A percentile compares a stretch with the other conserved stretches of the same genome.
Evolutionary conservation across 2,113 vertebrate genomes (phyloP).

Genomic region (Gobio gobio): DNA sequence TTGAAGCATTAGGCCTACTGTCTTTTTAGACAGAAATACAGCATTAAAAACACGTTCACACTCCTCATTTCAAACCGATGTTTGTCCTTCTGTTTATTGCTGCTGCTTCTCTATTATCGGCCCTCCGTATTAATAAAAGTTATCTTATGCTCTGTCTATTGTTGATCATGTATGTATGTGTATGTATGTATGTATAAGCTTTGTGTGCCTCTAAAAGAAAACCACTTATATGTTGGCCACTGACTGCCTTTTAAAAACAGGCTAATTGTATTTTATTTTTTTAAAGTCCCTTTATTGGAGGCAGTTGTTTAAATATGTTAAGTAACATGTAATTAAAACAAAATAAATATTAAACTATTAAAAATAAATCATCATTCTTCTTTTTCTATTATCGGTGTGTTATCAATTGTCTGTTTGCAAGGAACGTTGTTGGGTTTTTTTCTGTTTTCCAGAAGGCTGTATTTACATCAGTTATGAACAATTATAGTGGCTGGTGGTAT

Average conservation of each 20-base stretch:
- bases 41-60: slow-evolving; percentile 32
- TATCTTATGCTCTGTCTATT: slow-evolving; percentile 44
- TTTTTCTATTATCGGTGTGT: slow-evolving; percentile 25
- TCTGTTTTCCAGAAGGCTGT: neutral
- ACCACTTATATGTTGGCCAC: slow-evolving; percentile 74
- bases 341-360: slow-evolving; percentile 76
- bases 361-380: slow-evolving; percentile 41
- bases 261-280: slow-evolving; percentile 80
- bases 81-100: slow-evolving; percentile 28
- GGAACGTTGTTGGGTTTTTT: too few species aligned
- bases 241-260: slow-evolving; percentile 79
- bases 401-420: neutral
- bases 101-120: slow-evolving; percentile 36
- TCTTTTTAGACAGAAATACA: slow-evolving; percentile 14
- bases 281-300: slow-evolving; percentile 78
- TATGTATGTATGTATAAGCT: slow-evolving; percentile 54
- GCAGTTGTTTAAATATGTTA: slow-evolving; percentile 83
- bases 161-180: slow-evolving; percentile 48
- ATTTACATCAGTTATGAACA: neutral
- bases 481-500: neutral
- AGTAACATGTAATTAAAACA: slow-evolving; percentile 85
- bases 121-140: slow-evolving; percentile 30
- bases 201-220: slow-evolving; percentile 58
- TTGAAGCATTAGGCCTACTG: slow-evolving; percentile 16
- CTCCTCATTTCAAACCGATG: slow-evolving; percentile 21